Evolutionary conservation across 2,888 invertebrate genomes (phyloP).

Genomic region (Parnassius glacialis): DNA sequence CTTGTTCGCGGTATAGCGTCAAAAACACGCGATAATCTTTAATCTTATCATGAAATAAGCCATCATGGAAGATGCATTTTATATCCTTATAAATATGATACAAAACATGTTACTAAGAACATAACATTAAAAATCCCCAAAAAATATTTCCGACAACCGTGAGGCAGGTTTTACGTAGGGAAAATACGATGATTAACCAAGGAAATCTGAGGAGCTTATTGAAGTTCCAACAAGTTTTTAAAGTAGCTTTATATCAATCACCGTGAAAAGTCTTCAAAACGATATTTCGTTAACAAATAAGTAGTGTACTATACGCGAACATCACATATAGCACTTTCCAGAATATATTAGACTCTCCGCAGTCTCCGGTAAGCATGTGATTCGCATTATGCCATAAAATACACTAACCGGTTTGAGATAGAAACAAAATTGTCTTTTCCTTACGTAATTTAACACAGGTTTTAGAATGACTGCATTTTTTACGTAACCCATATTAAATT

Average conservation of each 20-base stretch:
- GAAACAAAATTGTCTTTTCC: constrained; percentile 35
- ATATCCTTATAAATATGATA: no score
- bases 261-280: no score
- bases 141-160: no score
- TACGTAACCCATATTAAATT: constrained; percentile 16
- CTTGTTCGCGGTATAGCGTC: constrained; percentile 27
- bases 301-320: no score
- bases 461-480: constrained; percentile 32
- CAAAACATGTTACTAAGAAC: no score
- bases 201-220: no score
- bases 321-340: constrained; percentile 9
- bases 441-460: constrained; percentile 35
- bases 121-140: no score
- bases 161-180: no score
- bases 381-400: constrained; percentile 46
- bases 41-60: constrained; percentile 13
- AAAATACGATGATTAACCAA: no score
- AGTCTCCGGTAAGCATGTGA: constrained; percentile 37
- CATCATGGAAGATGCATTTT: background rate
- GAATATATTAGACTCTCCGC: constrained; percentile 4
- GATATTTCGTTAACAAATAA: no score
- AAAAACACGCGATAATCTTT: constrained; percentile 15
- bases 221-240: no score
- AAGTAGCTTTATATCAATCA: no score
- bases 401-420: constrained; percentile 46